These are phyloP conservation scores for Garra rufa DNA, from an alignment of 2,113 vertebrate species.

Conservation along the genomic window DNA sequence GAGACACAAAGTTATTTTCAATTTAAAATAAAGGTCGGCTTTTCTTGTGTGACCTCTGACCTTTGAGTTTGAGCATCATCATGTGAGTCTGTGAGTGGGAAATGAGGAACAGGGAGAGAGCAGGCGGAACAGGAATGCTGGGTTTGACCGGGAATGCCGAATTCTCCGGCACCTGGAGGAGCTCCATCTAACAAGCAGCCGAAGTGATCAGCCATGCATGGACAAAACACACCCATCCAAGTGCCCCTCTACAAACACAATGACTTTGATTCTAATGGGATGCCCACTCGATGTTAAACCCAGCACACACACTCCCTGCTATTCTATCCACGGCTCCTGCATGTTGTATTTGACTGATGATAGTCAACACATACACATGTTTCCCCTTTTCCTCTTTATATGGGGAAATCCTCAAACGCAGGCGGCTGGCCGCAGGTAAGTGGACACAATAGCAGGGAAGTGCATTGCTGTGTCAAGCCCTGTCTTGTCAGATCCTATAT, in stretches of 20 bases:
- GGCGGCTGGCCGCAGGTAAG: slow-evolving; percentile 58
- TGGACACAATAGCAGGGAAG: slow-evolving; percentile 63
- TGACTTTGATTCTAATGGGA: slow-evolving; percentile 51
- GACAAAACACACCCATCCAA: slow-evolving; percentile 53
- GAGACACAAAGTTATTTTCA: slow-evolving; percentile 47
- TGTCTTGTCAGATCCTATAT: slow-evolving; percentile 73
- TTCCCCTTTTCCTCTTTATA: slow-evolving; percentile 14
- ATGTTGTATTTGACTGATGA: slow-evolving; percentile 14
- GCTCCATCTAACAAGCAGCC: slow-evolving; percentile 61
- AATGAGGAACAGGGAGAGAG: neutral
- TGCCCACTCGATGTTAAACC: slow-evolving; percentile 25
- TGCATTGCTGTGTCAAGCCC: slow-evolving; percentile 67
- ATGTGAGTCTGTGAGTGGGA: neutral
- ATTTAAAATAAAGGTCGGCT: slow-evolving; percentile 45
- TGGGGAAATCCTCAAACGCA: slow-evolving; percentile 51
- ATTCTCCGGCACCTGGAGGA: slow-evolving; percentile 54
- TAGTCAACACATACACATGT: neutral
- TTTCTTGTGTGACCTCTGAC: slow-evolving; percentile 43
- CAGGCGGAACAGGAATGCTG: slow-evolving; percentile 9
- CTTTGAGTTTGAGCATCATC: slow-evolving; percentile 22
- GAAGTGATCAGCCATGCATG: slow-evolving; percentile 56
- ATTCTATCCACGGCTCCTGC: neutral
- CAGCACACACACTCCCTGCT: slow-evolving; percentile 13
- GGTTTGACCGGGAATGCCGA: neutral
- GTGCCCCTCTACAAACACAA: slow-evolving; percentile 53